These are phyloP conservation scores for Clarias magur DNA, from an alignment of 2,113 vertebrate species.

Conservation along the genomic window DNA sequence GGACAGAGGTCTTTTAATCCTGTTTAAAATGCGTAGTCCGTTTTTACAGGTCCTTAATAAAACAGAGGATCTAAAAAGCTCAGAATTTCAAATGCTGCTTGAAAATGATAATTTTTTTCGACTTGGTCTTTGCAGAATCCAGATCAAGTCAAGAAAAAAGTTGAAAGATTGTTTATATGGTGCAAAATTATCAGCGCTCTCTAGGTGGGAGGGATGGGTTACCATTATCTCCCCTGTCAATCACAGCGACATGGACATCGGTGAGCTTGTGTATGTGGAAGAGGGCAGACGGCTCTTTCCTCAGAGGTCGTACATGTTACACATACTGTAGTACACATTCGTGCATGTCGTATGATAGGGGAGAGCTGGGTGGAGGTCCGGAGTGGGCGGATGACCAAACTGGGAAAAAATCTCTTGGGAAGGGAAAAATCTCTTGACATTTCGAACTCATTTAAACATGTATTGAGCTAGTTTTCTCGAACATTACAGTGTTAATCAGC, in stretches of 20 bases:
- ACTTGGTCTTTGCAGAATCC: neutral
- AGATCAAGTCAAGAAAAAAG: neutral
- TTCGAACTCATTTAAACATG: neutral
- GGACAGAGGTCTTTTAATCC: neutral
- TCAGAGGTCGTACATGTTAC: neutral
- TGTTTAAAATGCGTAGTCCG: neutral
- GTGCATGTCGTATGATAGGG: neutral
- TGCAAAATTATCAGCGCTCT: neutral
- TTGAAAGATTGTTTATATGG: neutral
- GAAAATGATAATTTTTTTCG: neutral
- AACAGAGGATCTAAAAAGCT: neutral
- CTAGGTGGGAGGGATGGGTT: neutral
- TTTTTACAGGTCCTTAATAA: neutral
- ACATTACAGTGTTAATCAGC: neutral
- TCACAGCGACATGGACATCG: neutral
- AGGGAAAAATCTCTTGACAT: neutral
- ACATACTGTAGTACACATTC: no score
- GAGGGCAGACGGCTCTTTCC: neutral
- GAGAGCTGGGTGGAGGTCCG: neutral
- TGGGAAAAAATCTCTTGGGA: neutral
- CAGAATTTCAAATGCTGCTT: slow-evolving; percentile 3
- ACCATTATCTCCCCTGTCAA: neutral
- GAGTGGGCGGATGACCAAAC: neutral
- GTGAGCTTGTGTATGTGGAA: neutral
- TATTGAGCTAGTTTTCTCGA: neutral